Conservation (phyloP, 2,797 vertebrate species). For the Merluccius polli region DNA sequence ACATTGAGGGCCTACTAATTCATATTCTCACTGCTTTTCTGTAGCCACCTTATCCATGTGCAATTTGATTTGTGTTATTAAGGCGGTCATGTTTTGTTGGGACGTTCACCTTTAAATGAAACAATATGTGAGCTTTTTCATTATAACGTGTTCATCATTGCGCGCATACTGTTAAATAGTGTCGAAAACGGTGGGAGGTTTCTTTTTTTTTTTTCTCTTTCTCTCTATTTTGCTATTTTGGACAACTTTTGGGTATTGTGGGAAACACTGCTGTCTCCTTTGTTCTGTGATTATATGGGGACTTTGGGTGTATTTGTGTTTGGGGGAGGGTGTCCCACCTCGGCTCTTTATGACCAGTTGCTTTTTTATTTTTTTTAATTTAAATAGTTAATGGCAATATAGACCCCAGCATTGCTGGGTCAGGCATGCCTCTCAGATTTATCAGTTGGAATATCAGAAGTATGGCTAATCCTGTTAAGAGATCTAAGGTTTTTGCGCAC, state of each 20-base stretch:
- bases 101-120: too few species aligned
- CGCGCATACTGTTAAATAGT: not conserved
- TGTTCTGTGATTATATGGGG: constrained; percentile 8
- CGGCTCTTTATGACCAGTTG: not conserved
- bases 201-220: not conserved
- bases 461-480: constrained; percentile 26
- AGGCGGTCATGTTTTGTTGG: too few species aligned
- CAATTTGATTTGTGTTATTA: too few species aligned
- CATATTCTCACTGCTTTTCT: not conserved
- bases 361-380: not conserved
- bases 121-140: too few species aligned
- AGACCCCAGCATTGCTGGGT: not conserved
- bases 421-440: constrained; percentile 9
- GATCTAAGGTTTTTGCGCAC: constrained; percentile 21
- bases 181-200: not conserved
- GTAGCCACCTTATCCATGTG: too few species aligned
- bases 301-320: constrained; percentile 12
- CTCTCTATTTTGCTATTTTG: not conserved
- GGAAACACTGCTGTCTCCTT: constrained; percentile 15
- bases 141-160: not conserved
- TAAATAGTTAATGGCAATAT: not conserved
- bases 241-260: constrained; percentile 8
- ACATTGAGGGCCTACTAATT: not conserved
- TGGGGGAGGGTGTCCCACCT: constrained; percentile 9
- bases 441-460: constrained; percentile 26